Evolutionary conservation across 2,888 invertebrate genomes (phyloP).

Genomic region (Rhagium mordax): DNA sequence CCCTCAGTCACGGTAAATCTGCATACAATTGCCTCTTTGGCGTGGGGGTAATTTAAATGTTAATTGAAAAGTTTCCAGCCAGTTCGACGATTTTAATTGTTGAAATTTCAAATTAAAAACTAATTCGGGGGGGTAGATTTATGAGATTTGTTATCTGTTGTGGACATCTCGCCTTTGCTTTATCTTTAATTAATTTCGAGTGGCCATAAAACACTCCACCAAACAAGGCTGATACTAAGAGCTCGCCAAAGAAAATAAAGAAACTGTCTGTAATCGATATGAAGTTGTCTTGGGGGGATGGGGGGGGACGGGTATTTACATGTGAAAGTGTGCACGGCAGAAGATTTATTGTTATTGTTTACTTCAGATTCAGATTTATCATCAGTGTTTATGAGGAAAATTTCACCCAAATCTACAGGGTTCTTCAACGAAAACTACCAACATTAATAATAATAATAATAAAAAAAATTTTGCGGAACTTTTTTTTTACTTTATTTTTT

Average conservation of each 20-base stretch:
- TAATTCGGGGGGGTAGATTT: slow-evolving; percentile 25
- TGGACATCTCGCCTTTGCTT: slow-evolving; percentile 26
- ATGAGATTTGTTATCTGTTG: slow-evolving; percentile 30
- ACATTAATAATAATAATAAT: too few relatives aligned
- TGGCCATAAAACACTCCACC: slow-evolving; percentile 29
- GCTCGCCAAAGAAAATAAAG: background rate
- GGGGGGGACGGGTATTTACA: too few relatives aligned
- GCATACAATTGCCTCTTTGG: background rate
- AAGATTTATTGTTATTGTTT: too few relatives aligned
- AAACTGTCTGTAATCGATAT: background rate
- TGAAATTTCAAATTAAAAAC: slow-evolving; percentile 29
- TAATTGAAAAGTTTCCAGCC: slow-evolving; percentile 16
- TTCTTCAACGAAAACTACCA: too few relatives aligned
- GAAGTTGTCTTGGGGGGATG: background rate
- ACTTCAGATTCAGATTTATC: too few relatives aligned
- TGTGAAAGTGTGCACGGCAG: too few relatives aligned
- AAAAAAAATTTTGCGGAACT: too few relatives aligned
- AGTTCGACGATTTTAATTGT: slow-evolving; percentile 10
- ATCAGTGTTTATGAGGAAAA: too few relatives aligned
- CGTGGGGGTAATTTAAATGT: slow-evolving; percentile 7
- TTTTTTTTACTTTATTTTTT: too few relatives aligned
- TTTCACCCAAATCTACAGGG: too few relatives aligned
- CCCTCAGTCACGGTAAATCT: background rate
- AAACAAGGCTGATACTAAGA: background rate
- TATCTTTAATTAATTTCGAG: slow-evolving; percentile 38